phyloP scores from a whole-genome alignment of 2,888 invertebrate genomes.

The Galerucella nymphaeae region DNA sequence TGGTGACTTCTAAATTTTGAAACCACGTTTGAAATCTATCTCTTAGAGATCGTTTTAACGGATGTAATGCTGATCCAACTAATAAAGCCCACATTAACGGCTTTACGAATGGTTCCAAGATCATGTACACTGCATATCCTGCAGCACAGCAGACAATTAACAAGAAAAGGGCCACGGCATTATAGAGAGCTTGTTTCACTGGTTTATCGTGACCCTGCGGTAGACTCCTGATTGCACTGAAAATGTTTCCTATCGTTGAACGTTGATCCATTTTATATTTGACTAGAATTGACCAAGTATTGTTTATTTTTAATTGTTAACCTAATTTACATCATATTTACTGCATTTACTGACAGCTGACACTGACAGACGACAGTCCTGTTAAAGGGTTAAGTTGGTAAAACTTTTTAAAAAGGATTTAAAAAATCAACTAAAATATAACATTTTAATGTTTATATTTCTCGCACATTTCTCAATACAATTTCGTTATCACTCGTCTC shows the following conservation, averaged over 20 bases:
- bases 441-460: not conserved
- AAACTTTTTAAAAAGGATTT: not conserved
- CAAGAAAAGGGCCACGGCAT: constrained; percentile 84
- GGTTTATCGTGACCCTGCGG: constrained; percentile 87
- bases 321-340: constrained; percentile 8
- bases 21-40: constrained; percentile 84
- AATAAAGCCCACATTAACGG: constrained; percentile 96
- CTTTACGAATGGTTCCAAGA: constrained; percentile 91
- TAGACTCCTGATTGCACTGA: constrained; percentile 75
- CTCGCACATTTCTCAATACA: not conserved
- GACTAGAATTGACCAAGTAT: constrained; percentile 23
- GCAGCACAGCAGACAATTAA: constrained; percentile 76
- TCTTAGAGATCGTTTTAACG: constrained; percentile 87
- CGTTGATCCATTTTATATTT: constrained; percentile 59
- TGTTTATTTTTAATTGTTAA: constrained; percentile 9
- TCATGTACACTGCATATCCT: constrained; percentile 82
- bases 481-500: not conserved
- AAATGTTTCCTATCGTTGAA: constrained; percentile 76
- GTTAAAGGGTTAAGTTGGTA: too few relatives aligned
- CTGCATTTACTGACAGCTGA: constrained; percentile 1
- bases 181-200: constrained; percentile 92
- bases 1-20: constrained; percentile 73
- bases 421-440: not conserved
- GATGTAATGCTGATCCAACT: constrained; percentile 97
- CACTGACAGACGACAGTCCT: not conserved